A percentile compares a stretch with the other conserved stretches of the same genome.
phyloP scores from a whole-genome alignment of 1,140 invertebrate genomes.

The Dolichoris vasculosae region DNA sequence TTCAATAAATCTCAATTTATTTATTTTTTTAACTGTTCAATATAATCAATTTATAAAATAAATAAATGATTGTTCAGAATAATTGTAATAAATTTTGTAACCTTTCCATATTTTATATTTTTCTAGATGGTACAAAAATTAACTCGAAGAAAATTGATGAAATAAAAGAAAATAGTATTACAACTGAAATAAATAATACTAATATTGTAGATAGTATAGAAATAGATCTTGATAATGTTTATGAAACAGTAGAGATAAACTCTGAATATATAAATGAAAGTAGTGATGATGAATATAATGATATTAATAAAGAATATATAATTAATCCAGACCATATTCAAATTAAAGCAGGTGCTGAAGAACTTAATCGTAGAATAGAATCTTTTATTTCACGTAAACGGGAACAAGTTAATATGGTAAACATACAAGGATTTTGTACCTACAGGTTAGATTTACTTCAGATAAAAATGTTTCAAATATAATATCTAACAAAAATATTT shows the following conservation, averaged over 20 bases:
- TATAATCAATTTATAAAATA: background rate
- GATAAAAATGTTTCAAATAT: slow-evolving; percentile 12
- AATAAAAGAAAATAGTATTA: slow-evolving; percentile 9
- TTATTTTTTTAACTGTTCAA: background rate
- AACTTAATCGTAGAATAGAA: slow-evolving; percentile 77
- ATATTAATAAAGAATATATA: slow-evolving; percentile 53
- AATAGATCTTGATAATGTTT: slow-evolving; percentile 46
- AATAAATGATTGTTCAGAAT: slow-evolving; percentile 28
- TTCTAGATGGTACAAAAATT: slow-evolving; percentile 24
- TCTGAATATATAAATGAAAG: slow-evolving; percentile 36
- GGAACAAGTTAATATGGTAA: slow-evolving; percentile 79
- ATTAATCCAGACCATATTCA: slow-evolving; percentile 76
- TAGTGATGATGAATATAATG: background rate
- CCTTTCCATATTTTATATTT: slow-evolving; percentile 35
- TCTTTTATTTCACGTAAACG: slow-evolving; percentile 78
- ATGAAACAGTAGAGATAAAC: slow-evolving; percentile 46
- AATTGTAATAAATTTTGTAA: slow-evolving; percentile 25
- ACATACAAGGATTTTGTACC: slow-evolving; percentile 80
- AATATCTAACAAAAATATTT: slow-evolving; percentile 23
- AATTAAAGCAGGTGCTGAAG: slow-evolving; percentile 77
- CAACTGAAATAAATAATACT: background rate
- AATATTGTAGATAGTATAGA: slow-evolving; percentile 16
- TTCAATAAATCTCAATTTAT: too few species aligned
- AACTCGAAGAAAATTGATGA: background rate
- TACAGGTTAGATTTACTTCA: slow-evolving; percentile 25